Conservation (phyloP, 2,113 vertebrate genomes). For the Lichenostomus cassidix region DNA sequence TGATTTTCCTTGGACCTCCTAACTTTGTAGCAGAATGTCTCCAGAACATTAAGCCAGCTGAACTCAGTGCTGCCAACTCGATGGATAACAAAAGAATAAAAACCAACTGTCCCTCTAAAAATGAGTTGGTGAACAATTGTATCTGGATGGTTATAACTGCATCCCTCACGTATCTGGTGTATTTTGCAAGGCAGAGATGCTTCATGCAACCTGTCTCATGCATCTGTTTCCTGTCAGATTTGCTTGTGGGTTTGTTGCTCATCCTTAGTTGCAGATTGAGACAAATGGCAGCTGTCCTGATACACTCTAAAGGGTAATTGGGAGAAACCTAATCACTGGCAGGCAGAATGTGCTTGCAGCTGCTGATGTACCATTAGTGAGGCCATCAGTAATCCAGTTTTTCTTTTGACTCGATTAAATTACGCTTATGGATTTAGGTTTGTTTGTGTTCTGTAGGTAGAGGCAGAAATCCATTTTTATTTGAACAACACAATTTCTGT, state of each 20-base stretch:
- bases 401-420: not conserved
- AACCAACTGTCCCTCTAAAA: not conserved
- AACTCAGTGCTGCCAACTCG: not conserved
- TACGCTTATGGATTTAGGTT: not conserved
- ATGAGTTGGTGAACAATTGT: not conserved
- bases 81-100: not conserved
- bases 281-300: slow-evolving; percentile 28
- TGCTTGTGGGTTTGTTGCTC: not conserved
- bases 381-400: not conserved
- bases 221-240: slow-evolving; percentile 11
- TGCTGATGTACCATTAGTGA: slow-evolving; percentile 2
- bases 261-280: not conserved
- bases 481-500: not conserved
- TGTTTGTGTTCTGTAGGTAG: not conserved
- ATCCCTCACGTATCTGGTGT: not conserved
- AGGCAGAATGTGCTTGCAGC: slow-evolving; percentile 7
- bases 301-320: slow-evolving; percentile 7
- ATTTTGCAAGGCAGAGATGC: not conserved
- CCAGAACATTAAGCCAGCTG: not conserved
- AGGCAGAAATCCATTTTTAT: not conserved
- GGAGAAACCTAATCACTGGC: slow-evolving; percentile 44
- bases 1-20: not conserved
- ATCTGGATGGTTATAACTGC: not conserved
- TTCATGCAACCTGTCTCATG: not conserved
- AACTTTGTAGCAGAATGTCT: not conserved